Conservation (phyloP, 2,888 invertebrate species). For the Megastigmus dorsalis region DNA sequence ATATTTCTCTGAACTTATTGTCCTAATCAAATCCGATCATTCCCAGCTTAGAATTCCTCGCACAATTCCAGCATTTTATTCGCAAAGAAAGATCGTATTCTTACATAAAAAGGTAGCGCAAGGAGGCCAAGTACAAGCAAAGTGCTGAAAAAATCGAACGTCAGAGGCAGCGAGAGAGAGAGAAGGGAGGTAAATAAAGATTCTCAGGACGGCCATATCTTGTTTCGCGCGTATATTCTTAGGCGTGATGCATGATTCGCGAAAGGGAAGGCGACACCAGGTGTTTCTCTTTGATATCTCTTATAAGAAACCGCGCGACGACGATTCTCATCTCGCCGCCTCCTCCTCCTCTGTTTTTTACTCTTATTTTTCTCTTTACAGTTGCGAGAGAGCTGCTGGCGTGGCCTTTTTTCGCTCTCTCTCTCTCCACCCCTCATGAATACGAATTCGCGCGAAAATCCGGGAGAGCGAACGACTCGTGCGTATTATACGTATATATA, state of each 20-base stretch:
- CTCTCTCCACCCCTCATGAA: neutral
- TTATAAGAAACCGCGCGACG: neutral
- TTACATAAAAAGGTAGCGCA: too few relatives aligned
- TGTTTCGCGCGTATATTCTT: neutral
- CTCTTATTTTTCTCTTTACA: neutral
- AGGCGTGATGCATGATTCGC: neutral
- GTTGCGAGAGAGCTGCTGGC: too few relatives aligned
- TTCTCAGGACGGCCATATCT: neutral
- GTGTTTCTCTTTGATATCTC: slow-evolving; percentile 38
- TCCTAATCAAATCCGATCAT: too few relatives aligned
- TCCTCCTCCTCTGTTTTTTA: neutral
- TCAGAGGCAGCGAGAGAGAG: neutral
- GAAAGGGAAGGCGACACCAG: slow-evolving; percentile 10
- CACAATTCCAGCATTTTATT: too few relatives aligned
- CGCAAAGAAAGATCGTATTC: too few relatives aligned
- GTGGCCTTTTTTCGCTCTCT: neutral
- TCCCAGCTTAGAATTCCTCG: too few relatives aligned
- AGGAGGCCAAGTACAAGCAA: too few relatives aligned
- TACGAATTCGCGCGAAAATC: slow-evolving; percentile 15
- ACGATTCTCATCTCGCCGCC: neutral
- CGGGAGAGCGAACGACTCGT: too few relatives aligned
- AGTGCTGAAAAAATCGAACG: too few relatives aligned
- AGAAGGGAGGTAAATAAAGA: neutral
- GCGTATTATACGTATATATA: too few relatives aligned
- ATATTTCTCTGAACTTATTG: too few relatives aligned